These are phyloP conservation scores for Hippasteria phrygiana DNA, from an alignment of 53 echinoderm and acorn worm species.

Conservation along the genomic window DNA sequence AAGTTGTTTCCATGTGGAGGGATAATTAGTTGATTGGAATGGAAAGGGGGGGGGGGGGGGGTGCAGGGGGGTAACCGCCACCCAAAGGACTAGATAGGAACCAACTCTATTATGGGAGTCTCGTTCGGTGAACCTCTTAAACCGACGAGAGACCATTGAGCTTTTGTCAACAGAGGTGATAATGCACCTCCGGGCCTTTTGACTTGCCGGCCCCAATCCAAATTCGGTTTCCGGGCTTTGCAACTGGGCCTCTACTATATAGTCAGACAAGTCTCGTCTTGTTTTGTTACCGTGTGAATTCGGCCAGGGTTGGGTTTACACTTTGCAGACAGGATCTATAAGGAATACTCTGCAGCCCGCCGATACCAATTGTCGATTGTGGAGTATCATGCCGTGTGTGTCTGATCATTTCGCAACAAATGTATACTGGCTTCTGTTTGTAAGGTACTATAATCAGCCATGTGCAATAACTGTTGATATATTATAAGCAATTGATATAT, in stretches of 20 bases:
- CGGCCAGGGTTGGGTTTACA: background rate
- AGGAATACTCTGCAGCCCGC: background rate
- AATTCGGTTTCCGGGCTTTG: background rate
- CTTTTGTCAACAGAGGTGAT: conserved; percentile 34
- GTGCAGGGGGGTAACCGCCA: conserved; percentile 29
- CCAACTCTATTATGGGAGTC: no score
- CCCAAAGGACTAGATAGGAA: no score
- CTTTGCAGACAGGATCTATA: background rate
- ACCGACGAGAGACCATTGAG: background rate
- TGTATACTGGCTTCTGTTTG: background rate
- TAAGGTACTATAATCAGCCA: background rate
- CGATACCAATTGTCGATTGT: background rate
- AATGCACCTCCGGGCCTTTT: conserved; percentile 12
- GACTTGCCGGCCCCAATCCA: conserved; percentile 26
- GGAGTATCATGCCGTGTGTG: background rate
- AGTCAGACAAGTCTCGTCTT: conserved; percentile 43
- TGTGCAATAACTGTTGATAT: background rate
- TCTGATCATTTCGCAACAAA: background rate
- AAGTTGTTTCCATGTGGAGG: no score
- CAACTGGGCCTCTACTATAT: background rate
- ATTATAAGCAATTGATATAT: no score
- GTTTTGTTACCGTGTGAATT: conserved; percentile 38
- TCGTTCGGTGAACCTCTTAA: background rate
- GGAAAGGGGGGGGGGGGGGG: background rate
- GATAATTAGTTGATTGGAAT: no score